Evolutionary conservation across 1,140 invertebrate species (phyloP).

Genomic region (Chionoecetes opilio): DNA sequence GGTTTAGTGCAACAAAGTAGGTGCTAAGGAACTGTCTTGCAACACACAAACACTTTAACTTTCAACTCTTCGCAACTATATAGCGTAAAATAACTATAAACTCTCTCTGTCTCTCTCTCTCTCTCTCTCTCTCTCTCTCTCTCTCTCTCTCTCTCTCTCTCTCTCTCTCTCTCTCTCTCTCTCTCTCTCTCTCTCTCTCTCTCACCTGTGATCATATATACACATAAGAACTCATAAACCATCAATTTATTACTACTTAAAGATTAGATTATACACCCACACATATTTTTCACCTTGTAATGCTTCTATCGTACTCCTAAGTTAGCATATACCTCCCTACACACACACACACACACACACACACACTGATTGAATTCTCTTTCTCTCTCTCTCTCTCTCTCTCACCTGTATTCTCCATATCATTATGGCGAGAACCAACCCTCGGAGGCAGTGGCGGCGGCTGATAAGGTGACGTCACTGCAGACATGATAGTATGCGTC

Average conservation of each 20-base stretch:
- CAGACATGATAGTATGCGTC: background rate
- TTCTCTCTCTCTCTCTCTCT: conserved; percentile 12
- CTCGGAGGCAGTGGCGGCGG: background rate
- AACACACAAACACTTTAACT: background rate
- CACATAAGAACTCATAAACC: too few relatives aligned
- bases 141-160: conserved; percentile 27
- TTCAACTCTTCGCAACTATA: background rate
- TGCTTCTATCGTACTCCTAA: too few relatives aligned
- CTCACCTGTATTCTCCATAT: background rate
- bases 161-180: background rate
- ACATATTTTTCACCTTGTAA: too few relatives aligned
- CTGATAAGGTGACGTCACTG: background rate
- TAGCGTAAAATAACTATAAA: background rate
- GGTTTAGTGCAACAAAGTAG: background rate
- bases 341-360: too few relatives aligned
- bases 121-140: background rate
- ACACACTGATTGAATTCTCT: too few relatives aligned
- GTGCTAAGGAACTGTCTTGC: conserved; percentile 11
- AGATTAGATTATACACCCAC: too few relatives aligned
- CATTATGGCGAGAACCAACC: background rate
- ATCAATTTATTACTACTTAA: too few relatives aligned
- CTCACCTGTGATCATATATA: too few relatives aligned
- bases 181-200: too few relatives aligned
- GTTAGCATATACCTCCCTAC: too few relatives aligned
- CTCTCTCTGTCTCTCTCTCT: too few relatives aligned